Conservation (phyloP, 2,797 vertebrate species). For the Aratinga solstitialis region DNA sequence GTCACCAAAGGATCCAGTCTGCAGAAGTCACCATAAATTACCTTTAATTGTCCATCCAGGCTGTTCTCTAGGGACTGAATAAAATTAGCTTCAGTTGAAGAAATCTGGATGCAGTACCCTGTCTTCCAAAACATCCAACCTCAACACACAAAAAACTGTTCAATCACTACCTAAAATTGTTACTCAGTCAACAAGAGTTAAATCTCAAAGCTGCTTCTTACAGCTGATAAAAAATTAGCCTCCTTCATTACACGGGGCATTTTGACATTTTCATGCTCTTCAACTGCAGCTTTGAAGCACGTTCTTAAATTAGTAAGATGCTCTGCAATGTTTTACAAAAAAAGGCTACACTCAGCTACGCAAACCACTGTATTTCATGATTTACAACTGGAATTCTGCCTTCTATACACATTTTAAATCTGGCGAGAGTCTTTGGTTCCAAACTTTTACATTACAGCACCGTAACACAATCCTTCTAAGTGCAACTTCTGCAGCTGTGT, state of each 20-base stretch:
- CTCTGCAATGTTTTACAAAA: not conserved
- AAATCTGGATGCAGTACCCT: not conserved
- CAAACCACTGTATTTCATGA: not conserved
- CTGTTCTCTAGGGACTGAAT: slow-evolving; percentile 81
- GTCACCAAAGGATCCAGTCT: slow-evolving; percentile 82
- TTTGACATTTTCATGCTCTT: not conserved
- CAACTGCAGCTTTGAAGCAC: not conserved
- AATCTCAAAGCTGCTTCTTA: not conserved
- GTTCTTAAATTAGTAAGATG: not conserved
- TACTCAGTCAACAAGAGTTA: not conserved
- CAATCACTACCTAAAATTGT: not conserved
- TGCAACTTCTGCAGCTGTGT: not conserved
- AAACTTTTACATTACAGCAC: not conserved
- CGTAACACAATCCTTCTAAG: not conserved
- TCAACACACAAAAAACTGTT: not conserved
- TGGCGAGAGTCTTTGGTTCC: not conserved
- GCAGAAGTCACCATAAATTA: slow-evolving; percentile 90
- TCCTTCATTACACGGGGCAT: not conserved
- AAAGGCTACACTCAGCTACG: not conserved
- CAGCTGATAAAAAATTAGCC: not conserved
- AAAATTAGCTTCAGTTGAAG: slow-evolving; percentile 1
- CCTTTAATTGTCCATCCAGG: slow-evolving; percentile 82
- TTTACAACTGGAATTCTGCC: not conserved
- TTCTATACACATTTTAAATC: not conserved
- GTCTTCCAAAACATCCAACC: not conserved